phyloP scores from a whole-genome alignment of 2,113 vertebrate species.

The Gobiocypris rarus region DNA sequence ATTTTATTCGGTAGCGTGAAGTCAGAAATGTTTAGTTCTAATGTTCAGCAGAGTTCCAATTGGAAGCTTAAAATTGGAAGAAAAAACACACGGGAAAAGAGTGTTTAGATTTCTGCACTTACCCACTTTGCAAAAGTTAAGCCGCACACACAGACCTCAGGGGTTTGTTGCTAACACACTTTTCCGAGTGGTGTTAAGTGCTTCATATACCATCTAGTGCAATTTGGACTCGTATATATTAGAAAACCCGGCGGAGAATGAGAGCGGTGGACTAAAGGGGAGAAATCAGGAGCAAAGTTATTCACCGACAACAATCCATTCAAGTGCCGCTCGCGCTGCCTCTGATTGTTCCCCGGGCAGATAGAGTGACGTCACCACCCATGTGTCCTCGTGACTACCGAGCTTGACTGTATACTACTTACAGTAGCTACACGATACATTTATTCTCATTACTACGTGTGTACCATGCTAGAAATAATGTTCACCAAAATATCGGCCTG shows the following conservation, averaged over 20 bases:
- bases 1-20: background rate
- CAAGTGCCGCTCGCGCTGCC: constrained; percentile 55
- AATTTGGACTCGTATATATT: constrained; percentile 46
- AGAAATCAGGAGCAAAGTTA: constrained; percentile 51
- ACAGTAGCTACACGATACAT: background rate
- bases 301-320: constrained; percentile 53
- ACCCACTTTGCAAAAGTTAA: constrained; percentile 67
- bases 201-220: constrained; percentile 43
- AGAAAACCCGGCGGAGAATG: background rate
- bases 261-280: background rate
- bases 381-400: constrained; percentile 35
- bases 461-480: background rate
- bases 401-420: background rate
- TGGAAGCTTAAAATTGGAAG: background rate
- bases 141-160: constrained; percentile 47
- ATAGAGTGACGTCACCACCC: constrained; percentile 73
- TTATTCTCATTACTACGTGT: background rate
- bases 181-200: constrained; percentile 27
- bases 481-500: background rate
- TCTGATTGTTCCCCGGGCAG: constrained; percentile 68
- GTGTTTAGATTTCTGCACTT: constrained; percentile 45
- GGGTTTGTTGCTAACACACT: constrained; percentile 39
- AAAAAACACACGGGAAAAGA: constrained; percentile 13
- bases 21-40: background rate
- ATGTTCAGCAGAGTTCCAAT: background rate